Evolutionary conservation across 2,888 invertebrate genomes (phyloP).

Genomic region (Drosophila fungiperda): DNA sequence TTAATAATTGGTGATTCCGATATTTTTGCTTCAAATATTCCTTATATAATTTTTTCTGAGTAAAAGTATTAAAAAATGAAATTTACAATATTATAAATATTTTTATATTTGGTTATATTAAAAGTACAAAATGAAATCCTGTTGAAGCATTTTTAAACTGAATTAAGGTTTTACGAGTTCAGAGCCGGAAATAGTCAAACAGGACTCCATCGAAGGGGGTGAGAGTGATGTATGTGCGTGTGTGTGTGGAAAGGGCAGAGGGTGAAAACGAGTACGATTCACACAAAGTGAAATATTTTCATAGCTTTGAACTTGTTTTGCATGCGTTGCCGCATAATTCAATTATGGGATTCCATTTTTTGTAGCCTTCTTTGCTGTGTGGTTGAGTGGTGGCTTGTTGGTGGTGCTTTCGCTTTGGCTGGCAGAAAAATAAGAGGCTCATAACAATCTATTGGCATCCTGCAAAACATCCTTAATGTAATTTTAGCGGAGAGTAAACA

Average conservation of each 20-base stretch:
- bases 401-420: conserved; percentile 25
- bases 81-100: not conserved
- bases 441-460: conserved; percentile 79
- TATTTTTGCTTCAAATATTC: no score
- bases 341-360: conserved; percentile 69
- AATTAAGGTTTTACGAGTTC: conserved; percentile 48
- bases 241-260: not conserved
- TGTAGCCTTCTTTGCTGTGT: conserved; percentile 1
- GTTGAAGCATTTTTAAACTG: conserved; percentile 25
- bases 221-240: not conserved
- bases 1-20: not conserved
- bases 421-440: conserved; percentile 38
- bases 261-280: not conserved
- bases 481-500: conserved; percentile 81
- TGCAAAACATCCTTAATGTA: conserved; percentile 82
- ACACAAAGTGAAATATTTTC: conserved; percentile 34
- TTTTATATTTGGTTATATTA: not conserved
- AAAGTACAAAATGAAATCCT: not conserved
- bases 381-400: not conserved
- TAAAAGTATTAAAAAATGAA: not conserved
- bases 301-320: conserved; percentile 56
- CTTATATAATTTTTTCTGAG: no score
- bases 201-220: not conserved
- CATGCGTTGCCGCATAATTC: conserved; percentile 62
- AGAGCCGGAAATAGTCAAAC: not conserved